These are phyloP conservation scores for Adrianichthys oophorus DNA, from an alignment of 2,797 vertebrate species.

Conservation along the genomic window DNA sequence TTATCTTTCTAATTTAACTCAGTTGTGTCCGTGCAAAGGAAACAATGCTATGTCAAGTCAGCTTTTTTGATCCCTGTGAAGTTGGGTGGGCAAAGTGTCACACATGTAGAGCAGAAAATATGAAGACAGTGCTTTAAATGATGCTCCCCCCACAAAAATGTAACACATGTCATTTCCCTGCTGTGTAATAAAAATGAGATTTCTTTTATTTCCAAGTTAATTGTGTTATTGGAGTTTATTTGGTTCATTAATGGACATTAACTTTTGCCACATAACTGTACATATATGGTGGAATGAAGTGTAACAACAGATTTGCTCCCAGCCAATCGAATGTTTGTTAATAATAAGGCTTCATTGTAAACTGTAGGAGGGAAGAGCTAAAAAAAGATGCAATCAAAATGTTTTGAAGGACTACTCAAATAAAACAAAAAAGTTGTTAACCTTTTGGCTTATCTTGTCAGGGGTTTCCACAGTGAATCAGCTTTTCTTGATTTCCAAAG, in stretches of 20 bases:
- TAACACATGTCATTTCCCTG: conserved; percentile 45
- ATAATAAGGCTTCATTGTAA: too few relatives aligned
- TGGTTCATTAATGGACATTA: conserved; percentile 2
- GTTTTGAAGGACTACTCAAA: too few relatives aligned
- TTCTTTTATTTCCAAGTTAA: conserved; percentile 31
- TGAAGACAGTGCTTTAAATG: conserved; percentile 20
- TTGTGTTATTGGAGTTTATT: conserved; percentile 9
- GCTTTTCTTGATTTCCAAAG: too few relatives aligned
- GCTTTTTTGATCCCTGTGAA: conserved; percentile 46
- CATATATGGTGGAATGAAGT: too few relatives aligned
- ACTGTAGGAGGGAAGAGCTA: too few relatives aligned
- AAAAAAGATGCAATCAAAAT: too few relatives aligned
- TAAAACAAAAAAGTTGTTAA: too few relatives aligned
- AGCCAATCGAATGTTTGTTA: too few relatives aligned
- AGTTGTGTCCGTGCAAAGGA: conserved; percentile 49
- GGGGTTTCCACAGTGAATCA: too few relatives aligned
- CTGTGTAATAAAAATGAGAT: conserved; percentile 68
- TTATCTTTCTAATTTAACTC: conserved; percentile 68
- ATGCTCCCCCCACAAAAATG: conserved; percentile 22
- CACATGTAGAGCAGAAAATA: conserved; percentile 15
- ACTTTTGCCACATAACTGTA: neutral
- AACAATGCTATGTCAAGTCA: conserved; percentile 48
- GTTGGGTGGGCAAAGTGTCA: conserved; percentile 33
- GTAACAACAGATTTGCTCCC: too few relatives aligned
- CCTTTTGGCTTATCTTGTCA: too few relatives aligned